phyloP scores from a whole-genome alignment of 2,113 vertebrate species.

The Sebastes schlegelii region DNA sequence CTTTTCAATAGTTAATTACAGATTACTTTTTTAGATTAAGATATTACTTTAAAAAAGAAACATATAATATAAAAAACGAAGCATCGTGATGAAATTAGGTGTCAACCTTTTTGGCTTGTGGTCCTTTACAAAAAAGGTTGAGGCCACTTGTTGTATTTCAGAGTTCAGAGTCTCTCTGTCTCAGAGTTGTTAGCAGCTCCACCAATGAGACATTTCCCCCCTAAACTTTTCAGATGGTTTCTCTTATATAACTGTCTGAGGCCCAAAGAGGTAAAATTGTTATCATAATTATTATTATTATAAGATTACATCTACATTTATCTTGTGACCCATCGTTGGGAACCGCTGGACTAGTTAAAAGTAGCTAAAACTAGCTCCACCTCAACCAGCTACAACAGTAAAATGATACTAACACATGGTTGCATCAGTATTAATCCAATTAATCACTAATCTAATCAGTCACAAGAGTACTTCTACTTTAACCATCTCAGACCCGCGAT shows the following conservation, averaged over 20 bases:
- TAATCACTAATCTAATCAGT: background rate
- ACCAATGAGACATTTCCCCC: background rate
- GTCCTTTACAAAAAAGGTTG: no score
- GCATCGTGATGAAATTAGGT: no score
- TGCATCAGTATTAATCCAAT: background rate
- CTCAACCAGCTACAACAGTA: background rate
- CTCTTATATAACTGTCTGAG: background rate
- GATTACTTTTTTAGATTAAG: no score
- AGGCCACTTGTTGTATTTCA: background rate
- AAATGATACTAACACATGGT: background rate
- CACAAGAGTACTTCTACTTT: background rate
- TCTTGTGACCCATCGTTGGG: background rate
- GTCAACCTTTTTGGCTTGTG: no score
- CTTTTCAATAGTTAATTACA: no score
- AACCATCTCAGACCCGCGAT: no score
- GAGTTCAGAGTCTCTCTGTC: background rate
- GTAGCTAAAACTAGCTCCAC: background rate
- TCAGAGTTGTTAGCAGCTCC: background rate
- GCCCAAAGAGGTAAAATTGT: background rate
- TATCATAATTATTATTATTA: background rate
- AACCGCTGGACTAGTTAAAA: background rate
- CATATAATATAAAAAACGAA: no score
- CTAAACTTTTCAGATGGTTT: background rate
- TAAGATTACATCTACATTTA: background rate
- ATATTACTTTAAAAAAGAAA: no score